Evolutionary conservation across 2,797 vertebrate species (phyloP).

Genomic region (Alcedo quadribrachys): DNA sequence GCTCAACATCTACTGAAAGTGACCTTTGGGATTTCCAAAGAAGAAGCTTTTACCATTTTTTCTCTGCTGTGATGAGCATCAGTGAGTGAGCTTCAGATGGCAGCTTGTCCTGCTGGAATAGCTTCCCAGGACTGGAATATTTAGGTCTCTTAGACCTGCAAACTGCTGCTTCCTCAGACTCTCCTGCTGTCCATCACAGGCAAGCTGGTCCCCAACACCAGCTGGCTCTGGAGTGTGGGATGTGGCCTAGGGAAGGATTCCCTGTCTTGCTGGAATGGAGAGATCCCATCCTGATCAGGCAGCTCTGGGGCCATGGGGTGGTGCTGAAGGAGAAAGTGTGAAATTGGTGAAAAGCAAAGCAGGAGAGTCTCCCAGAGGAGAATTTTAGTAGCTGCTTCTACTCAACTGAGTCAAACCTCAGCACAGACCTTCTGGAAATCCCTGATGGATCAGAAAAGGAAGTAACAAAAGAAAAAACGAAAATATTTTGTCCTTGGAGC

Average conservation of each 20-base stretch:
- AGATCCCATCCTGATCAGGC: neutral
- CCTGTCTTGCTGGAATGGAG: neutral
- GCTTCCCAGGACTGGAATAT: neutral
- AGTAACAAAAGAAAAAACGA: neutral
- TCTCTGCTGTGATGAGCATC: neutral
- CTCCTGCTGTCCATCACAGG: neutral
- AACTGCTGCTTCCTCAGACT: neutral
- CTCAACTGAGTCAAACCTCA: neutral
- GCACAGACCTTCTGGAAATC: neutral
- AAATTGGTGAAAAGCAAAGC: neutral
- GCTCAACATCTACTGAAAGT: neutral
- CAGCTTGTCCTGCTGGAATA: neutral
- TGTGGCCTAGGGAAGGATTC: neutral
- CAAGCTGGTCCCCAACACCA: neutral
- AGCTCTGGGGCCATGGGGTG: neutral
- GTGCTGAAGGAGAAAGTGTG: neutral
- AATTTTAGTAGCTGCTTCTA: neutral
- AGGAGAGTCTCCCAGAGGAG: neutral
- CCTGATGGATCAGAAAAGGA: neutral
- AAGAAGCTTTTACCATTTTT: neutral
- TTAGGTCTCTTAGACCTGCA: neutral
- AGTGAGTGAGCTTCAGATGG: neutral
- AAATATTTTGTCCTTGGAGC: neutral
- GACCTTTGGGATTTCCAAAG: neutral
- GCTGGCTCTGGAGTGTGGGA: neutral